These are phyloP conservation scores for Chironomus tentans DNA, from an alignment of 2,888 invertebrate genomes.

Conservation along the genomic window DNA sequence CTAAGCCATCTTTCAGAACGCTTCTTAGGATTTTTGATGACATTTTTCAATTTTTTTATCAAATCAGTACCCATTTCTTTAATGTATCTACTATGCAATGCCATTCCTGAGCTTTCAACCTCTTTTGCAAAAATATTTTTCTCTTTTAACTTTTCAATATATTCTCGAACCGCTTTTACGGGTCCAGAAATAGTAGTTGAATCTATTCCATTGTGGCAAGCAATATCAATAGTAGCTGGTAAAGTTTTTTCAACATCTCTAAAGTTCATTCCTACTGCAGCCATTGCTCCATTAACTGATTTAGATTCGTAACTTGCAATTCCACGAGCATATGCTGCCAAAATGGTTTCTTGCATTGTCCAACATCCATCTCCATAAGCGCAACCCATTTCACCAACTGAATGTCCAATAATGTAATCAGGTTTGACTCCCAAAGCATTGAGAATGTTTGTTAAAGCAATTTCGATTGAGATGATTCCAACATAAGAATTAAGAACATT, in stretches of 20 bases:
- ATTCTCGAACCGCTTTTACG: constrained; percentile 53
- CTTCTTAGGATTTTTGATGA: constrained; percentile 55
- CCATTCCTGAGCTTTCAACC: constrained; percentile 78
- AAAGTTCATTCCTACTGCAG: constrained; percentile 64
- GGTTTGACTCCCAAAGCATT: constrained; percentile 49
- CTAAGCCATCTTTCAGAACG: constrained; percentile 76
- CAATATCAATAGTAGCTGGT: constrained; percentile 2
- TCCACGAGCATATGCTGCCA: constrained; percentile 70
- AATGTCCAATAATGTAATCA: constrained; percentile 67
- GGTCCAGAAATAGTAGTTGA: constrained; percentile 80
- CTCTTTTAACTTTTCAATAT: constrained; percentile 55
- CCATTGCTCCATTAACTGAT: constrained; percentile 66
- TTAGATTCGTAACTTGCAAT: constrained; percentile 55
- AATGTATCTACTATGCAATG: constrained; percentile 83
- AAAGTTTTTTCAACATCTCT: constrained; percentile 49
- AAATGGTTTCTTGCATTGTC: constrained; percentile 69
- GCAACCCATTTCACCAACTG: constrained; percentile 82
- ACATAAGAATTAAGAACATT: constrained; percentile 55
- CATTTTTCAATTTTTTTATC: constrained; percentile 51
- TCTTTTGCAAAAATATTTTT: constrained; percentile 72
- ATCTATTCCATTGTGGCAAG: constrained; percentile 44
- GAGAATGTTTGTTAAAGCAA: constrained; percentile 50
- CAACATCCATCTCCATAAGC: constrained; percentile 85
- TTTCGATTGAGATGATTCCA: constrained; percentile 53
- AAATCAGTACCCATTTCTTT: constrained; percentile 56